phyloP scores from a whole-genome alignment of 2,797 vertebrate species.

The Acanthis flammea region DNA sequence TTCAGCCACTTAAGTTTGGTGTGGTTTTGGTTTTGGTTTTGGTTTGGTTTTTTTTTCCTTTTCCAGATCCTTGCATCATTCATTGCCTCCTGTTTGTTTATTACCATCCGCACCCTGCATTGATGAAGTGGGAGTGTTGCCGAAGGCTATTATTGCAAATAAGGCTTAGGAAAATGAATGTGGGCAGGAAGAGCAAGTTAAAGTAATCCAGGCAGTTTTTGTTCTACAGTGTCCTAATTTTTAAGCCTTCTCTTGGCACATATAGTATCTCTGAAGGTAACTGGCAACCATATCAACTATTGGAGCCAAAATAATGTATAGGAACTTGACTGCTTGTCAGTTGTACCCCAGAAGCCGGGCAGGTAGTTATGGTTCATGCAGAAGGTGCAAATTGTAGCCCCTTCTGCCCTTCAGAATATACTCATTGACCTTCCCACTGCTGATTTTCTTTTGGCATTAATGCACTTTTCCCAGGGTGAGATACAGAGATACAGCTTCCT shows the following conservation, averaged over 20 bases:
- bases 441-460: not conserved
- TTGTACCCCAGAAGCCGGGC: not conserved
- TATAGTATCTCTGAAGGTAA: not conserved
- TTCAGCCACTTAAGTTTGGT: not conserved
- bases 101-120: rapidly evolving
- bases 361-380: not conserved
- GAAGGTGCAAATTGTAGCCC: not conserved
- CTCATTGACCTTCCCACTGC: rapidly evolving
- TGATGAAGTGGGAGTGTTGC: not conserved
- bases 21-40: no score
- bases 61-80: not conserved
- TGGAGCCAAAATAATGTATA: not conserved
- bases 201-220: not conserved
- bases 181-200: not conserved
- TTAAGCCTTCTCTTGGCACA: not conserved
- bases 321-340: not conserved
- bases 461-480: not conserved
- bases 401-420: not conserved
- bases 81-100: not conserved
- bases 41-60: not conserved
- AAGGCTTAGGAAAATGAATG: not conserved
- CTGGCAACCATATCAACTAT: not conserved
- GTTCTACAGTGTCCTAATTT: not conserved
- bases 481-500: not conserved
- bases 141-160: not conserved